Evolutionary conservation across 2,888 invertebrate genomes (phyloP).

Genomic region (Euplexia lucipara): DNA sequence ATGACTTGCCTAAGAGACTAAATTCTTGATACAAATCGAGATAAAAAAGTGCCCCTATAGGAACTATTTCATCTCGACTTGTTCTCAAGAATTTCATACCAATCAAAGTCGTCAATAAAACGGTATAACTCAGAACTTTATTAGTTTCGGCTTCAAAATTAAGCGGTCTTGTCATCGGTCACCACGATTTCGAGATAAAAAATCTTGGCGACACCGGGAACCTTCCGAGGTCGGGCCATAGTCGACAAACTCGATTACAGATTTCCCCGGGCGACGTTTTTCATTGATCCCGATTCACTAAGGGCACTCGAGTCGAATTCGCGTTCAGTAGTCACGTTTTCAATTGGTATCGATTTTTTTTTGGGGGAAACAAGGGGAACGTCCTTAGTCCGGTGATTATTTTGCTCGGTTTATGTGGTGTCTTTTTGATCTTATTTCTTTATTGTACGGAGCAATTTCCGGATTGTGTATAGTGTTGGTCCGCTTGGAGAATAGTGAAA

Average conservation of each 20-base stretch:
- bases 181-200: conserved; percentile 75
- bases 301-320: conserved; percentile 69
- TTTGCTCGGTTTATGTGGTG: conserved; percentile 16
- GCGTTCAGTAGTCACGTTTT: conserved; percentile 60
- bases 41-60: not conserved
- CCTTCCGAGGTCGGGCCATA: conserved; percentile 76
- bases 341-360: conserved; percentile 57
- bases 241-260: conserved; percentile 87
- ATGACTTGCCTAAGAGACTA: no score
- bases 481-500: not conserved
- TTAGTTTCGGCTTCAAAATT: conserved; percentile 54
- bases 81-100: no score
- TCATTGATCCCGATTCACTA: conserved; percentile 76
- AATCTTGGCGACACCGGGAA: conserved; percentile 68
- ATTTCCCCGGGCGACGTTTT: conserved; percentile 82
- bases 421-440: conserved; percentile 6
- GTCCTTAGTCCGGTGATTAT: conserved; percentile 18
- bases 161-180: conserved; percentile 66
- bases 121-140: conserved; percentile 28
- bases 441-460: conserved; percentile 13
- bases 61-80: no score
- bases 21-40: no score
- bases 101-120: conserved; percentile 5
- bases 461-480: not conserved
- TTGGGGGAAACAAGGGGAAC: conserved; percentile 10